Base-by-base conservation (phyloP, 2,888 invertebrate genomes). In the Agonum fuliginosum region DNA sequence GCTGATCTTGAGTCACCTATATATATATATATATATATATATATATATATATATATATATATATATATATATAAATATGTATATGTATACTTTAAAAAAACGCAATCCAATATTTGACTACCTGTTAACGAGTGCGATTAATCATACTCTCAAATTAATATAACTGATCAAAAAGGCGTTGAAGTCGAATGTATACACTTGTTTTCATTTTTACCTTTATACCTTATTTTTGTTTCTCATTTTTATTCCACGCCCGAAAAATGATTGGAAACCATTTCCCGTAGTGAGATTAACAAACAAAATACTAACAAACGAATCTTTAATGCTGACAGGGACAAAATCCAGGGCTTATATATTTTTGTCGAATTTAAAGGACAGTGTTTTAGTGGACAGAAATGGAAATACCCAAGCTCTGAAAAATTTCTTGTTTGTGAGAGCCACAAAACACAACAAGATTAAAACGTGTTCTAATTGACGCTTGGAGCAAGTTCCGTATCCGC, bases 361-460 rank as follows among this genome's bases (percentile, higher is more conserved):
- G 24, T 24, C 54, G 12, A 54, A 54, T 54, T n/a, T 5, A 24
- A 24, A 54, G 54, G 24, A 43, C 43, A 12, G 20, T 6, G 69
- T 43, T 43, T 37, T 67, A 69, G 12, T 14, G 43, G 12, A 43
- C 34, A 43, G 8, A 22, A 69, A 69, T n/a, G 24, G 43, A 58
- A 69, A 69, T 10, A 37, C 65, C 41, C 22, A n/a, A 71, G 48
- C 71, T 72, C 54, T 72, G 71, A 72, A 54, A 72, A 72, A 30
- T 72, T 43, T 12, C 51, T 34, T 51, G 48, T 30, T 34, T 54
- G 71, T 37, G 51, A 34, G 46, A 51, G 19, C 51, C 34, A 8
- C 19, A 51, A 51, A 51, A 51, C 34, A 72, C 30, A 46, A 72
- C 71, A 19, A 30, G 30, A 72, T 72, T 72, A 72, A 72, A 69